Evolutionary conservation across 1,140 invertebrate genomes (phyloP).

Genomic region (Micrasema minimum): DNA sequence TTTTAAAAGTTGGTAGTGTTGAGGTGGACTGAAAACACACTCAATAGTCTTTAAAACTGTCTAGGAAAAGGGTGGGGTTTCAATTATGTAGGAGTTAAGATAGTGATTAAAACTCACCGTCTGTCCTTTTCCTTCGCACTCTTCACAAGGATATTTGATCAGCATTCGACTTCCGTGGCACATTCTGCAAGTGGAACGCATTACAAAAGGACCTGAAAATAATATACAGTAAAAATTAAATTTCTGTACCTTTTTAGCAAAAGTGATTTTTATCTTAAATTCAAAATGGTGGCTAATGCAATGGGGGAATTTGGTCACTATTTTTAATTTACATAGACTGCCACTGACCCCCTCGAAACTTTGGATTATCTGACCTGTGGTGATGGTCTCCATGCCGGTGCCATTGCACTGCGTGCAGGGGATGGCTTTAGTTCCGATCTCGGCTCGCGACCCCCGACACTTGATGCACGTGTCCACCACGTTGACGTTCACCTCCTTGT

Average conservation of each 20-base stretch:
- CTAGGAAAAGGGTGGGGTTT: no score
- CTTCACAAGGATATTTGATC: conserved; percentile 91
- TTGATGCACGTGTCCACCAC: conserved; percentile 92
- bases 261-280: no score
- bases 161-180: conserved; percentile 89
- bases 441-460: conserved; percentile 86
- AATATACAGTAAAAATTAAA: not conserved
- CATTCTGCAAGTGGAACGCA: conserved; percentile 94
- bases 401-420: conserved; percentile 95
- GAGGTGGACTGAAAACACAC: no score
- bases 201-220: conserved; percentile 90
- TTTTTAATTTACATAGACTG: no score
- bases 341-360: no score
- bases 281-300: no score
- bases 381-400: conserved; percentile 94
- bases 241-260: no score
- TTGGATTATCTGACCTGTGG: conserved; percentile 69
- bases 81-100: not conserved
- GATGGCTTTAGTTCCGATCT: conserved; percentile 87
- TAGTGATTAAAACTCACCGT: conserved; percentile 66
- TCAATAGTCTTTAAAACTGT: no score
- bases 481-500: conserved; percentile 94
- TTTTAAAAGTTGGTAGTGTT: no score
- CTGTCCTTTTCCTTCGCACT: conserved; percentile 94
- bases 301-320: no score